Evolutionary conservation across 2,888 invertebrate species (phyloP).

Genomic region (Clunio marinus): DNA sequence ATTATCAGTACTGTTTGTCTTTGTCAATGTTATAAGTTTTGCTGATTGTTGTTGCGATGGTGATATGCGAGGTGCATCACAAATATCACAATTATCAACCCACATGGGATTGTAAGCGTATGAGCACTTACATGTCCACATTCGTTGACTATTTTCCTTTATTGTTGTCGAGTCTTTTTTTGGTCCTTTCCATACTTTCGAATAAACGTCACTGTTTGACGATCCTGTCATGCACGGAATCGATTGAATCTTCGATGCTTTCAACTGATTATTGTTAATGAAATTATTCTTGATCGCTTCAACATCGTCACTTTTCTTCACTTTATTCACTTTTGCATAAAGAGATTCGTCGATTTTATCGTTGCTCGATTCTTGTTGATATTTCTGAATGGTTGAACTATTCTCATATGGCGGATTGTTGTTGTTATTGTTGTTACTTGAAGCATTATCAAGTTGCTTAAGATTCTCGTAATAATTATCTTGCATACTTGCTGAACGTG

Average conservation of each 20-base stretch:
- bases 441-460: constrained; percentile 34
- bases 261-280: constrained; percentile 45
- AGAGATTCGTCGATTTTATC: constrained; percentile 44
- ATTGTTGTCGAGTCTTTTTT: constrained; percentile 49
- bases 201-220: background rate
- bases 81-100: constrained; percentile 77
- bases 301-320: background rate
- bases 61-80: constrained; percentile 60
- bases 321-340: constrained; percentile 51
- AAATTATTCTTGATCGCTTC: constrained; percentile 40
- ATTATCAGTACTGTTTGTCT: constrained; percentile 47
- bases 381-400: constrained; percentile 45
- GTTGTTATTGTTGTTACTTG: constrained; percentile 32
- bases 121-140: constrained; percentile 90
- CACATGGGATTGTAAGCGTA: constrained; percentile 82
- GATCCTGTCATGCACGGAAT: constrained; percentile 35
- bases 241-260: constrained; percentile 35
- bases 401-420: constrained; percentile 45
- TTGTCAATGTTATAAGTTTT: constrained; percentile 66
- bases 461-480: constrained; percentile 37
- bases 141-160: constrained; percentile 52
- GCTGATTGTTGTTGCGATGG: constrained; percentile 59
- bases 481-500: constrained; percentile 41
- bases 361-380: constrained; percentile 41
- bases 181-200: constrained; percentile 51